phyloP scores from a whole-genome alignment of 2,888 invertebrate genomes.

The Gymnocheta viridis region DNA sequence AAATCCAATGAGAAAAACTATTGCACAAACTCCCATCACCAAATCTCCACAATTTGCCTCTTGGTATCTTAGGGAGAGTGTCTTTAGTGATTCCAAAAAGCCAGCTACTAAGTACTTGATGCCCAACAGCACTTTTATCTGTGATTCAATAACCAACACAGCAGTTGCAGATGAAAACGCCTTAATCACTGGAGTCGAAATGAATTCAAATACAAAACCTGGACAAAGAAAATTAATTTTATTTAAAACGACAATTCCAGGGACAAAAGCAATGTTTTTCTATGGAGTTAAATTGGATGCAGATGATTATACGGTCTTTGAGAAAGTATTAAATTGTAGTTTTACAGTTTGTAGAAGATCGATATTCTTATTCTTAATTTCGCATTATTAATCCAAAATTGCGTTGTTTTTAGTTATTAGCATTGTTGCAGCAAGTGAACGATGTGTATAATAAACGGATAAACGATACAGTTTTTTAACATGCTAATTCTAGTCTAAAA shows the following conservation, averaged over 20 bases:
- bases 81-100: conserved; percentile 85
- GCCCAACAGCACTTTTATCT: conserved; percentile 89
- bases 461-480: background rate
- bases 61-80: conserved; percentile 83
- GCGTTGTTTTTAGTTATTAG: too few species aligned
- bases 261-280: background rate
- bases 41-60: conserved; percentile 86
- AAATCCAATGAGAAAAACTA: conserved; percentile 86
- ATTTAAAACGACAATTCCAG: background rate
- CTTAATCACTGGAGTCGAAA: conserved; percentile 91
- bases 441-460: too few species aligned
- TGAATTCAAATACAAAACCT: conserved; percentile 93
- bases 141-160: conserved; percentile 89
- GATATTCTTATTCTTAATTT: too few species aligned
- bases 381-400: too few species aligned
- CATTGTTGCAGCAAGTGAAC: too few species aligned
- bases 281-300: too few species aligned
- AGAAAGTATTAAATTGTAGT: too few species aligned
- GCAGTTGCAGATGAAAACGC: conserved; percentile 95
- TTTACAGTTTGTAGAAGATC: too few species aligned
- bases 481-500: background rate
- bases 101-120: conserved; percentile 87
- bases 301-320: too few species aligned
- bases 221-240: conserved; percentile 28
- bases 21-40: conserved; percentile 86